Evolutionary conservation across 2,888 invertebrate genomes (phyloP).

Genomic region (Agriopis leucophaearia): DNA sequence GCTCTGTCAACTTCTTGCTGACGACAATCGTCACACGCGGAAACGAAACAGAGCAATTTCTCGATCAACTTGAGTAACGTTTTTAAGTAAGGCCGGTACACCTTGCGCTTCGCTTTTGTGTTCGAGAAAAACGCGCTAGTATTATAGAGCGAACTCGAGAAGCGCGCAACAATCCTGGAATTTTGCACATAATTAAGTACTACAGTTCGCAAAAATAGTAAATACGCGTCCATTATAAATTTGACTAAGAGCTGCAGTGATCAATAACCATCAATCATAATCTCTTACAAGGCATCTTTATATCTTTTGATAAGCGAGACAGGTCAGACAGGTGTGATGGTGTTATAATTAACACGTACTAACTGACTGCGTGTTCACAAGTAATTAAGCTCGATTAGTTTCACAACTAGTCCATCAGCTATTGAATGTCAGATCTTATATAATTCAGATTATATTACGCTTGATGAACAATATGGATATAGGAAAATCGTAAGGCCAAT

Average conservation of each 20-base stretch:
- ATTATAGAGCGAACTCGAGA: too few relatives aligned
- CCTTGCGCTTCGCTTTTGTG: background rate
- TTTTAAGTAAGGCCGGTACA: too few relatives aligned
- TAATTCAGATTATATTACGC: background rate
- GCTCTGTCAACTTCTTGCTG: too few relatives aligned
- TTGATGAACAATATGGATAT: too few relatives aligned
- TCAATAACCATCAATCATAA: conserved; percentile 32
- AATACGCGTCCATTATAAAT: background rate
- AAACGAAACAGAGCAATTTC: too few relatives aligned
- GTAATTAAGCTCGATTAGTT: conserved; percentile 19
- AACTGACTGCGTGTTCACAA: conserved; percentile 14
- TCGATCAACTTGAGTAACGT: too few relatives aligned
- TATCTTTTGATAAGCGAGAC: conserved; percentile 19
- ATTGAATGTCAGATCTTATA: conserved; percentile 1
- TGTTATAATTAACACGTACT: conserved; percentile 27
- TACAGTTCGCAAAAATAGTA: background rate
- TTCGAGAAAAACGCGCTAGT: too few relatives aligned
- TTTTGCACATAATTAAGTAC: too few relatives aligned
- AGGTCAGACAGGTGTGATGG: conserved; percentile 13
- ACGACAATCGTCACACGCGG: too few relatives aligned
- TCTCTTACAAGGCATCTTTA: conserved; percentile 10
- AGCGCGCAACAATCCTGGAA: too few relatives aligned
- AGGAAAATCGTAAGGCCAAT: too few relatives aligned
- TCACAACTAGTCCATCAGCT: background rate
- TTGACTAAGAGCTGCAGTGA: background rate